Base-by-base conservation (phyloP, 2,797 vertebrate species). In the Chiroxiphia lanceolata region DNA sequence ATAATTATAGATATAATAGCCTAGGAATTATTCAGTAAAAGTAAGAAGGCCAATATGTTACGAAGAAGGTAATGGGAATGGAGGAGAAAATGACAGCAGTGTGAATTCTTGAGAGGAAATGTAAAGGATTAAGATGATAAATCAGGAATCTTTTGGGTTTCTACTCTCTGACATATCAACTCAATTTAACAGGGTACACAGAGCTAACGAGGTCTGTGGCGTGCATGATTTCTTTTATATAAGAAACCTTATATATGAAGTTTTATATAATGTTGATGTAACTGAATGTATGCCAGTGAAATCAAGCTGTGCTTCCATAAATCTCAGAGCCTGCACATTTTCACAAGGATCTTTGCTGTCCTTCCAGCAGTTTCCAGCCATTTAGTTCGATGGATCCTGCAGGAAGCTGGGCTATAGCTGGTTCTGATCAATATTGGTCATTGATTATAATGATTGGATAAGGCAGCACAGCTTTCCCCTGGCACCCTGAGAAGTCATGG, bases 1-100 rank as follows among this genome's bases (percentile, higher is more conserved):
- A 86, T 94, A 96, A 96, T 95, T 96, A 90, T 91, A 95, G 91
- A 95, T 96, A 94, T 80, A 96, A 96, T 95, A 96, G 93, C 67
- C 34, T 85, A 93, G 93, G 95, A 96, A 94, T 96, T 96, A 91
- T 94, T 95, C 94, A 94, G 93, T 94, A 95, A 94, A 92, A 95
- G 84, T 80, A 86, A 93, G 93, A 93, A 95, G 94, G 88, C 79
- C 72, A 93, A 68, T 94, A 64, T 75, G 83, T 94, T 96, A 83
- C 72, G 40, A 88, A 86, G 91, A 83, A 95, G 89, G 94, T 94
- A 95, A 88, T 88, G 72, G 23, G 76, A 65, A 90, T 75, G 88
- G 91, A 81, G 86, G 76, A 89, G 71, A 67, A 90, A 81, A 65
- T 85, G 93, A 90, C 91, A 94, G 90, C 45, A 6, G 34, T 77